These are phyloP conservation scores for Holotrichia oblita DNA, from an alignment of 1,140 invertebrate species.

Conservation along the genomic window DNA sequence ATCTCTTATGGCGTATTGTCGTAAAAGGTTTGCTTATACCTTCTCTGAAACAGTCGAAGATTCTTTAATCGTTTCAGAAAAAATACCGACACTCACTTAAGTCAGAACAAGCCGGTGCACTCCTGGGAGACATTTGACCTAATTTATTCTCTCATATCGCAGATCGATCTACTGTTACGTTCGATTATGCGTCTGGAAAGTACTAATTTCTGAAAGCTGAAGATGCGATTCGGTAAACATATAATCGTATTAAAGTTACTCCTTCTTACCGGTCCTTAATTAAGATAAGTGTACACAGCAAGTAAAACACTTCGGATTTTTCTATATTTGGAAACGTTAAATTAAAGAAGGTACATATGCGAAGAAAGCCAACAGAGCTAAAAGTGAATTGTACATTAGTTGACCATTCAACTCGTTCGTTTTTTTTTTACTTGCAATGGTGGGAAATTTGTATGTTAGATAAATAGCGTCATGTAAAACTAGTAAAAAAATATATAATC, in stretches of 20 bases:
- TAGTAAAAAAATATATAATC: too few species aligned
- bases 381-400: not conserved
- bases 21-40: not conserved
- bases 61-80: constrained; percentile 15
- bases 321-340: not conserved
- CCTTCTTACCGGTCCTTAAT: not conserved
- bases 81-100: constrained; percentile 18
- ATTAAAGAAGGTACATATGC: not conserved
- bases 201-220: not conserved
- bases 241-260: not conserved
- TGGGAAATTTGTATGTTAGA: not conserved
- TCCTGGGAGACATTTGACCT: constrained; percentile 15
- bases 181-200: not conserved
- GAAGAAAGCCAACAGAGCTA: not conserved
- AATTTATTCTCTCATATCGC: constrained; percentile 16
- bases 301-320: not conserved
- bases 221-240: not conserved
- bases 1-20: not conserved
- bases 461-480: too few species aligned
- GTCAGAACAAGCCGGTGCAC: constrained; percentile 16
- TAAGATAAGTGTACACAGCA: not conserved
- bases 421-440: not conserved
- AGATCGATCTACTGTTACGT: constrained; percentile 9
- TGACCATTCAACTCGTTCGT: not conserved
- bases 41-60: not conserved